Evolutionary conservation across 1,140 invertebrate genomes (phyloP).

Genomic region (fruit fly (Drosophila melanogaster)): DNA sequence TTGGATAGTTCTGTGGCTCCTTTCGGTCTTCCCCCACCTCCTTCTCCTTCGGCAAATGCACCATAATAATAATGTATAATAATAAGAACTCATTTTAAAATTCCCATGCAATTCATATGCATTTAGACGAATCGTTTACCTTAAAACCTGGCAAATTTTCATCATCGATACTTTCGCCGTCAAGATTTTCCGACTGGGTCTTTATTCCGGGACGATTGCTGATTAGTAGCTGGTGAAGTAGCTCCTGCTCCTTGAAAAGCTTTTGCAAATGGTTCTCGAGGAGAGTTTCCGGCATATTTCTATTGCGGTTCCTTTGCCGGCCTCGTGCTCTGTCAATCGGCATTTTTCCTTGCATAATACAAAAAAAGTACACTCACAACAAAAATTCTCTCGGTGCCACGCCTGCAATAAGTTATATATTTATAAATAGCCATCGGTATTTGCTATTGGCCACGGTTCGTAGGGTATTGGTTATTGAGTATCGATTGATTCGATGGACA

Average conservation of each 20-base stretch:
- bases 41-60: no score
- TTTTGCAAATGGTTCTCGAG: conserved; percentile 28
- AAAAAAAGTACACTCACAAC: neutral
- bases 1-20: no score
- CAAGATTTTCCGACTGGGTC: neutral
- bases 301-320: neutral
- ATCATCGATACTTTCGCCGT: neutral
- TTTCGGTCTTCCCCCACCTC: neutral
- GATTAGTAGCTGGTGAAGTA: neutral
- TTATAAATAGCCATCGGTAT: conserved; percentile 8
- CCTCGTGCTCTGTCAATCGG: conserved; percentile 1
- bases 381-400: conserved; percentile 19
- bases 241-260: conserved; percentile 47
- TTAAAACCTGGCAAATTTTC: neutral
- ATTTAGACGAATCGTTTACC: neutral
- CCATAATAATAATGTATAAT: no score
- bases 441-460: conserved; percentile 53
- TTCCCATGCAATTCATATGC: no score
- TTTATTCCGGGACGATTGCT: neutral
- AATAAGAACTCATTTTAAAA: no score
- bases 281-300: conserved; percentile 16
- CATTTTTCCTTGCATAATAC: conserved; percentile 3
- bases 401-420: conserved; percentile 32
- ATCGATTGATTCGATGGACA: conserved; percentile 55
- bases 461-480: conserved; percentile 45